Percentiles rank a stretch among this genome's conserved stretches.
Conservation (phyloP, 2,113 vertebrate genomes). For the Chloebia gouldiae region DNA sequence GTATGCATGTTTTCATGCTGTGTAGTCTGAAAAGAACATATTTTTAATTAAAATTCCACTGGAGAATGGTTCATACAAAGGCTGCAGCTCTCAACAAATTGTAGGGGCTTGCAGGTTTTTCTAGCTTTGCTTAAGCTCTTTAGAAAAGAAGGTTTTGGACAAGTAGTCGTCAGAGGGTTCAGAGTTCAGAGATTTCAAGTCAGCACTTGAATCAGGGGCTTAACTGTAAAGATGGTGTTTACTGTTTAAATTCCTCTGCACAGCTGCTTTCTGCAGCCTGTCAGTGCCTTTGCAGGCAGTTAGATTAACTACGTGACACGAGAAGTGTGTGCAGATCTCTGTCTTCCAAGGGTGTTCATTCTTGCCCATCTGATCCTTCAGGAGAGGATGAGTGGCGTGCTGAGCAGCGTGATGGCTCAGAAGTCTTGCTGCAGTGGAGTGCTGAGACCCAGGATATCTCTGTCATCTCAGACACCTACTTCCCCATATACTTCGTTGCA, state of each 20-base stretch:
- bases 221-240: not conserved
- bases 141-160: not conserved
- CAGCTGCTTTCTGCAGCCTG: not conserved
- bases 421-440: constrained; percentile 83
- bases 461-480: constrained; percentile 89
- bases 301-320: accelerated
- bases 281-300: not conserved
- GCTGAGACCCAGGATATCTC: constrained; percentile 81
- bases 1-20: not conserved
- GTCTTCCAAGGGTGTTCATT: not conserved
- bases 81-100: not conserved
- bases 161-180: not conserved
- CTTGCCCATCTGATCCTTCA: not conserved
- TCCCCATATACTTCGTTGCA: constrained; percentile 92
- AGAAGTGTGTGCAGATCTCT: not conserved
- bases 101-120: not conserved
- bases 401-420: constrained; percentile 84
- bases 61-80: not conserved
- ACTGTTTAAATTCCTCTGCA: not conserved
- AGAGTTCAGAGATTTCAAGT: not conserved
- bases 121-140: not conserved
- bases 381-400: constrained; percentile 87
- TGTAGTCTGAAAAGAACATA: not conserved
- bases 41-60: not conserved
- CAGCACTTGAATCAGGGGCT: not conserved